These are phyloP conservation scores for Drosophila melanosoma DNA, from an alignment of 2,888 invertebrate species.

Conservation along the genomic window DNA sequence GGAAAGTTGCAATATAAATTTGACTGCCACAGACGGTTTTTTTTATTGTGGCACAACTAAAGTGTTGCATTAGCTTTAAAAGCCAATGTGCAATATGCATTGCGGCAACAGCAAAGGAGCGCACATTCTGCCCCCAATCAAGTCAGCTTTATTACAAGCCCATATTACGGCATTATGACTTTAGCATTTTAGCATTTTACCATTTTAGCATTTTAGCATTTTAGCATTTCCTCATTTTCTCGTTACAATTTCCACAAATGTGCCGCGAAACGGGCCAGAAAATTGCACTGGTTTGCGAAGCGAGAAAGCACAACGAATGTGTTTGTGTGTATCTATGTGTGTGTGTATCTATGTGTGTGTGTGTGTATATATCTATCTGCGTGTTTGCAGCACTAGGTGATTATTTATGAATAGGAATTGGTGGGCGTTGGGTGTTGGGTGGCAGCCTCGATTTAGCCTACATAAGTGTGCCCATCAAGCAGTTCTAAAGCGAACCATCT, in stretches of 20 bases:
- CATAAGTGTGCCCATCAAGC: conserved; percentile 16
- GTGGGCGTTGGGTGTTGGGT: too few species aligned
- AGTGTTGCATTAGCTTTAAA: conserved; percentile 5
- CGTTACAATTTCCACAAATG: conserved; percentile 59
- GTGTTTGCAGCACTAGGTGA: not conserved
- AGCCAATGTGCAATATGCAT: not conserved
- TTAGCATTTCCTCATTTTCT: conserved; percentile 62
- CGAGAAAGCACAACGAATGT: conserved; percentile 1
- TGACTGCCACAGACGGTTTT: conserved; percentile 35
- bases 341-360: not conserved
- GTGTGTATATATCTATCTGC: not conserved
- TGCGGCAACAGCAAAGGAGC: not conserved
- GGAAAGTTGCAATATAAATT: conserved; percentile 15
- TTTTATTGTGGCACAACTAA: not conserved
- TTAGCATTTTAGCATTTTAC: conserved; percentile 52
- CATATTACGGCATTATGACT: conserved; percentile 66
- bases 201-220: conserved; percentile 57
- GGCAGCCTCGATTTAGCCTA: not conserved
- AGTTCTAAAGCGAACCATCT: conserved; percentile 7
- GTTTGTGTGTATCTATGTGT: not conserved
- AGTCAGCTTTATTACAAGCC: conserved; percentile 31
- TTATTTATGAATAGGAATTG: not conserved
- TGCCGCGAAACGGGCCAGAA: conserved; percentile 52
- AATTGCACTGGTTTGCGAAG: conserved; percentile 50
- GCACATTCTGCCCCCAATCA: conserved; percentile 13